Conservation (phyloP, 2,888 invertebrate species). For the Ecliptopera silaceata region DNA sequence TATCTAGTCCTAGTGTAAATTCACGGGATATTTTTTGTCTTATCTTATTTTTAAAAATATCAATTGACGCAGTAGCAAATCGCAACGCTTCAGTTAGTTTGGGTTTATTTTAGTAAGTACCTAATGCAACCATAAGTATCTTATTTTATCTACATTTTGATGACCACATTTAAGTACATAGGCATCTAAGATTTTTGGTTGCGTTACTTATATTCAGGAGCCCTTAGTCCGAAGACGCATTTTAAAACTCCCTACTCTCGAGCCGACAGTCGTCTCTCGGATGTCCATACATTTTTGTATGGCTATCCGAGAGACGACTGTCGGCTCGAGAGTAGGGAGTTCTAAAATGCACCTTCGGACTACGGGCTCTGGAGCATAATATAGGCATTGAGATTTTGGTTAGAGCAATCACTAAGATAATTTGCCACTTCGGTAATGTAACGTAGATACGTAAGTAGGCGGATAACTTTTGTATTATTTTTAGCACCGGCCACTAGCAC, state of each 20-base stretch:
- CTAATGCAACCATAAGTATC: neutral
- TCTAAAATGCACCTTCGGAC: too few relatives aligned
- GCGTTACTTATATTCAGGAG: neutral
- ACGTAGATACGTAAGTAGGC: constrained; percentile 14
- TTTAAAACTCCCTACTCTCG: too few relatives aligned
- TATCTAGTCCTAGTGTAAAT: constrained; percentile 4
- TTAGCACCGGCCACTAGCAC: constrained; percentile 58
- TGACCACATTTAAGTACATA: neutral
- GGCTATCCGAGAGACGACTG: too few relatives aligned
- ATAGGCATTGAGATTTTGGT: neutral
- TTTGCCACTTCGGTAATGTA: constrained; percentile 8
- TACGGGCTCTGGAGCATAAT: neutral
- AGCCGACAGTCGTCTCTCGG: too few relatives aligned
- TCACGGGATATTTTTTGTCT: constrained; percentile 12
- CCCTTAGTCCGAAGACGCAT: too few relatives aligned
- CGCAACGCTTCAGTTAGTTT: constrained; percentile 3
- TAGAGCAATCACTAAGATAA: constrained; percentile 11
- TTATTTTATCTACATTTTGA: neutral
- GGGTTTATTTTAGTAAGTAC: constrained; percentile 6
- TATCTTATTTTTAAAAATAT: neutral
- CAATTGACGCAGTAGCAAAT: constrained; percentile 13
- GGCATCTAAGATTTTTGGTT: constrained; percentile 4
- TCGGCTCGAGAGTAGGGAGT: too few relatives aligned
- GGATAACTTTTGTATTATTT: constrained; percentile 30
- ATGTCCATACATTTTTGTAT: too few relatives aligned